phyloP scores from a whole-genome alignment of 1,140 invertebrate genomes.

The Drosophila serrata region DNA sequence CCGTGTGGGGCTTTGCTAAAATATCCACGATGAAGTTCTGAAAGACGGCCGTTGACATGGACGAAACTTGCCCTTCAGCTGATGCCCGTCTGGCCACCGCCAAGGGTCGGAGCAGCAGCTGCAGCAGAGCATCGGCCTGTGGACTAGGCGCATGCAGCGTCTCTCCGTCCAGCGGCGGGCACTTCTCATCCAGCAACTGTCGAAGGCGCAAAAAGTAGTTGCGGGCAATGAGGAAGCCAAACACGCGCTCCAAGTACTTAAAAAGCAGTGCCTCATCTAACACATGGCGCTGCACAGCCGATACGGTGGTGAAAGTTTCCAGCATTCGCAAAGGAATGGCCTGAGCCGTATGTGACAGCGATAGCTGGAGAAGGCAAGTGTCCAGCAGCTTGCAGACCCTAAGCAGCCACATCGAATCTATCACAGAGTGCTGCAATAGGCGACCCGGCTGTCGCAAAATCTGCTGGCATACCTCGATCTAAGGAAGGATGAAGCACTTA shows the following conservation, averaged over 20 bases:
- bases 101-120: slow-evolving; percentile 92
- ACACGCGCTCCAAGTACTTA: slow-evolving; percentile 85
- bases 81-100: slow-evolving; percentile 56
- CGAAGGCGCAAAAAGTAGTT: slow-evolving; percentile 92
- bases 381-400: slow-evolving; percentile 73
- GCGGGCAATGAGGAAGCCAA: slow-evolving; percentile 79
- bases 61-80: slow-evolving; percentile 24
- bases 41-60: slow-evolving; percentile 53
- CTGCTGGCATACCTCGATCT: slow-evolving; percentile 82
- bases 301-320: slow-evolving; percentile 90
- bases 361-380: slow-evolving; percentile 72
- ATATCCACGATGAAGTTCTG: slow-evolving; percentile 86
- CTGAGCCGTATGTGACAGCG: slow-evolving; percentile 85
- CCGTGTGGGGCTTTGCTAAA: slow-evolving; percentile 86
- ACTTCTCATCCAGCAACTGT: slow-evolving; percentile 89
- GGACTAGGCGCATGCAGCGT: slow-evolving; percentile 90
- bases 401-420: slow-evolving; percentile 68
- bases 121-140: slow-evolving; percentile 90
- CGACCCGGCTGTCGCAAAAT: slow-evolving; percentile 67
- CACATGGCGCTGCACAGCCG: slow-evolving; percentile 86
- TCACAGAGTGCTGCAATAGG: slow-evolving; percentile 65
- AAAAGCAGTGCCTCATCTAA: slow-evolving; percentile 85
- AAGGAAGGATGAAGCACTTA: not conserved
- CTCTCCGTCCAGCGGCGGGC: slow-evolving; percentile 90
- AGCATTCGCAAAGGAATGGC: slow-evolving; percentile 92